A percentile compares a stretch with the other conserved stretches of the same genome.
These are phyloP conservation scores for Ctenochaetus hawaiiensis DNA, from an alignment of 2,797 vertebrate species.

Conservation along the genomic window DNA sequence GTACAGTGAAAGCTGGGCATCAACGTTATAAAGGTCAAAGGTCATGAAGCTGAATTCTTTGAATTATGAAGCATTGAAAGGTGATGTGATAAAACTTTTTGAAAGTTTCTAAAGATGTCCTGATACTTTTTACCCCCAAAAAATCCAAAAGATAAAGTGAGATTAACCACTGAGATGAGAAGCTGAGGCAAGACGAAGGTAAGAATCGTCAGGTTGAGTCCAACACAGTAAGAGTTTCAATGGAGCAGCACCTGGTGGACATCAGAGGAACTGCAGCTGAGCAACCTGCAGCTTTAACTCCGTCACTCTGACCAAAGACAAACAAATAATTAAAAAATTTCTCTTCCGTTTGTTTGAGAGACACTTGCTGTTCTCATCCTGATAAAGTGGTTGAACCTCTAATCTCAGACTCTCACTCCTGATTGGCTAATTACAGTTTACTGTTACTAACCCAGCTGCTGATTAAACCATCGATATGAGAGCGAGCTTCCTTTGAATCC, in stretches of 20 bases:
- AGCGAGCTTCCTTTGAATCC: neutral
- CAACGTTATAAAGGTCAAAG: too few relatives aligned
- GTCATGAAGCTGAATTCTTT: too few relatives aligned
- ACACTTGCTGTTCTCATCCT: neutral
- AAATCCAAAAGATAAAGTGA: too few relatives aligned
- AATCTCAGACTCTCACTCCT: neutral
- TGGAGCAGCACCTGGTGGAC: conserved; percentile 13
- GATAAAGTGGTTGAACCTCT: conserved; percentile 4
- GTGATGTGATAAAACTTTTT: too few relatives aligned
- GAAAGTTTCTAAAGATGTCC: too few relatives aligned
- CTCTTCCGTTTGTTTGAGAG: neutral
- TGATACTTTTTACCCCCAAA: neutral
- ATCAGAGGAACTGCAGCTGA: conserved; percentile 2
- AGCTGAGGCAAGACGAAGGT: neutral
- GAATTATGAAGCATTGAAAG: too few relatives aligned
- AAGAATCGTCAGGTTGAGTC: neutral
- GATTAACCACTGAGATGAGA: too few relatives aligned
- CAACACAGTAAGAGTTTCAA: neutral
- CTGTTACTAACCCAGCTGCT: neutral
- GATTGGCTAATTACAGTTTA: conserved; percentile 11
- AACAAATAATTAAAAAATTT: neutral
- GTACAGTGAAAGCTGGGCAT: neutral
- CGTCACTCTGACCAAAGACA: neutral
- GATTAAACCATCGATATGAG: neutral
- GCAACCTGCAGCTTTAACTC: neutral